Evolutionary conservation across 2,797 vertebrate genomes (phyloP), one percentile per base, ranked within the genome.

Genomic region (Acanthurus tractus): DNA sequence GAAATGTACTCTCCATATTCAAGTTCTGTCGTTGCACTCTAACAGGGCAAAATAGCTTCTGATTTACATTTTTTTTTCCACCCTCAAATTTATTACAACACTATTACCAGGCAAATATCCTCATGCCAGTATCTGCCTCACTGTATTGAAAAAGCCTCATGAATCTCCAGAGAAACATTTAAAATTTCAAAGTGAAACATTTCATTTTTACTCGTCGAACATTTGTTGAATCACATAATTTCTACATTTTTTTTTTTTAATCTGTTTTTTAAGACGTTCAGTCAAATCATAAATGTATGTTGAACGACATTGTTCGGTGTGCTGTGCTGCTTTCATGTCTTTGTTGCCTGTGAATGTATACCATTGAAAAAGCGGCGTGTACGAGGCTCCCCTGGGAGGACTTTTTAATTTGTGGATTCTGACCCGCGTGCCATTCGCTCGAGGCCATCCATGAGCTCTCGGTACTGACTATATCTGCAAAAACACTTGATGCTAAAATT

Each of bases 351-450:
- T 87, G 89, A 90, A 84, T 88, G 80, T 89, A 81, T 83, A 88
- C 85, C 80, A 86, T 85, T 74, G 80, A 86, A 87, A 68, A 76
- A 78, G 55, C 67, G 3, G 61, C 73, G 29, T 79, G 87, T 74
- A 49, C 36, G 68, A 78, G 76, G 80, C 81, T 93, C 89, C 88
- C 87, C 89, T 86, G 88, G 86, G 89, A 93, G 86, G 77, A 89
- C 89, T 91, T 91, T 93, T 92, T 93, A 88, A 94, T 94, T 93
- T 93, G 91, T 91, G 88, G 83, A 90, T 92, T 93, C 80, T 93
- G 92, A 93, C 92, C 92, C 75, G 73, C 59, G 12, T 92, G 89
- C 86, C 87, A 86, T 90, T 89, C 63, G 88, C 93, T 90, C 84
- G 86, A 93, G 91, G 93, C 92, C 86, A 87, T 89, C 84, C 79